Evolutionary conservation across 2,113 vertebrate genomes (phyloP).

Genomic region (Oceanodroma tethys): DNA sequence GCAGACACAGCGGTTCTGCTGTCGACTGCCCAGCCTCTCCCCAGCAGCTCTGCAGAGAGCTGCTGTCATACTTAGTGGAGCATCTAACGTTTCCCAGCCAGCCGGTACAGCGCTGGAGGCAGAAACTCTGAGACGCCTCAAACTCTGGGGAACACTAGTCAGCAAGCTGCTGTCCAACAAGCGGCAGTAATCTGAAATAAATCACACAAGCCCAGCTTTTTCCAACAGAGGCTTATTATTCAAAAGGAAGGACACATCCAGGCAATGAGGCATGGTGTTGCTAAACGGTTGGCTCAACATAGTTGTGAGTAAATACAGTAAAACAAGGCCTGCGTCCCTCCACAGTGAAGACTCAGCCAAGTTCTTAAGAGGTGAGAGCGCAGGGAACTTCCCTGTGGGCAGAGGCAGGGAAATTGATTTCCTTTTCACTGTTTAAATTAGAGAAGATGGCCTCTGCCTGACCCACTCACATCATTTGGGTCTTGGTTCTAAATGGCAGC

Average conservation of each 20-base stretch:
- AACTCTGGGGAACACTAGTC: constrained; percentile 50
- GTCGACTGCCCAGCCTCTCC: neutral
- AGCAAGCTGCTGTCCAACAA: constrained; percentile 56
- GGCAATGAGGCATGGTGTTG: constrained; percentile 22
- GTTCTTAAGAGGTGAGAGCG: neutral
- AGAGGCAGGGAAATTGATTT: neutral
- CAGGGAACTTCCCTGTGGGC: neutral
- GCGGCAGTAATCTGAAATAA: constrained; percentile 46
- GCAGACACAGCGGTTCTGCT: neutral
- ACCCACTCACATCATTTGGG: neutral
- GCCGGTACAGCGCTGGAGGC: neutral
- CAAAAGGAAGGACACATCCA: constrained; percentile 22
- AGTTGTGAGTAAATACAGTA: neutral
- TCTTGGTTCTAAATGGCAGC: neutral
- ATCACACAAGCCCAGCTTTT: neutral
- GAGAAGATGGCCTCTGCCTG: neutral
- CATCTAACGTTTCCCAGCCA: constrained; percentile 46
- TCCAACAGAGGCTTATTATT: neutral
- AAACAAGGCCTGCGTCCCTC: neutral
- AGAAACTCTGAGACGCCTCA: constrained; percentile 27
- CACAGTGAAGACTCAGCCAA: neutral
- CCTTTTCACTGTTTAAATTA: neutral
- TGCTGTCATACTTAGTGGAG: constrained; percentile 53
- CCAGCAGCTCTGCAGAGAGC: constrained; percentile 1
- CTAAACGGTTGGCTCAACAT: constrained; percentile 17